These are phyloP conservation scores for Julus scanicus DNA, from an alignment of 2,888 invertebrate species.

Conservation along the genomic window DNA sequence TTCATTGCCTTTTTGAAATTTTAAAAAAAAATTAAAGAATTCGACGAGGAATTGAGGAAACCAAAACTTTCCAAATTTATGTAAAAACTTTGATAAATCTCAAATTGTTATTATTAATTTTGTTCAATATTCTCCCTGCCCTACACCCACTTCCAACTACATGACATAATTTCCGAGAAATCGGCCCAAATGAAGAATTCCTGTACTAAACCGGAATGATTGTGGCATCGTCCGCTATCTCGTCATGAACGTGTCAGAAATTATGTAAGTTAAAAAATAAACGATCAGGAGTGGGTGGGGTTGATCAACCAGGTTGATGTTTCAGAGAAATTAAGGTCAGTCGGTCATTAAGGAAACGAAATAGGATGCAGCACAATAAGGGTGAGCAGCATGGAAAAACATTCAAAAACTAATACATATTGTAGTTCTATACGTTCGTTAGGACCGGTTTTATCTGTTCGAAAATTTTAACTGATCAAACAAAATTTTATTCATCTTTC, in stretches of 20 bases:
- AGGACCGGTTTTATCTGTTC: not conserved
- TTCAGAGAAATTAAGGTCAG: conserved; percentile 34
- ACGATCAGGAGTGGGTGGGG: conserved; percentile 19
- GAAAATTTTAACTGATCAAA: not conserved
- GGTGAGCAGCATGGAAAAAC: conserved; percentile 16
- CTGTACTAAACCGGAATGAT: not conserved
- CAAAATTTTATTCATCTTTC: not conserved
- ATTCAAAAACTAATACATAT: not conserved
- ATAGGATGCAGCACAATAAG: conserved; percentile 30
- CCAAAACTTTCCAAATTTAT: too few species aligned
- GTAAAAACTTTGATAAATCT: too few species aligned
- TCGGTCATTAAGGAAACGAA: conserved; percentile 47
- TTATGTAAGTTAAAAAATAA: conserved; percentile 20
- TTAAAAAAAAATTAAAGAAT: too few species aligned
- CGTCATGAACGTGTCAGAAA: not conserved
- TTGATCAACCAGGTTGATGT: not conserved
- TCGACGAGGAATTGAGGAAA: too few species aligned
- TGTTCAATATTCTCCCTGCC: not conserved
- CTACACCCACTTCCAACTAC: not conserved
- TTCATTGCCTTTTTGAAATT: too few species aligned
- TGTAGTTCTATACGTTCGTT: not conserved
- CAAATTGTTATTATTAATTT: too few species aligned
- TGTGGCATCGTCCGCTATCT: not conserved
- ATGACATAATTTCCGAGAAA: too few species aligned
- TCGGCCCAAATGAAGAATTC: not conserved